These are phyloP conservation scores for Lasiurus cinereus DNA, from an alignment of 2,113 vertebrate genomes.

Conservation along the genomic window DNA sequence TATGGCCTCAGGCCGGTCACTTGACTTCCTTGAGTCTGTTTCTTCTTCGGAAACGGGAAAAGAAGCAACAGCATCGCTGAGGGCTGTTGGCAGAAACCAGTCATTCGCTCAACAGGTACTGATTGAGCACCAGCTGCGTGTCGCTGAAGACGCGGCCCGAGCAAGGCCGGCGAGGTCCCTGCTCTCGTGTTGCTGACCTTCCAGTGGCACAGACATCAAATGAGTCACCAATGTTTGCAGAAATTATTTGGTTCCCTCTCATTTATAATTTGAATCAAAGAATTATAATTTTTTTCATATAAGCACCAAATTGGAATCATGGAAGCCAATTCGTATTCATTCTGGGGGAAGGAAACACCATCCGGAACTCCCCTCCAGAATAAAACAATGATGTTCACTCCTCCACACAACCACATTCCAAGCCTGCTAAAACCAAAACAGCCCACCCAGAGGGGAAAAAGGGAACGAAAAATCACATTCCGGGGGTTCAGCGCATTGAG, in stretches of 20 bases:
- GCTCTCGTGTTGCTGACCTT: not conserved
- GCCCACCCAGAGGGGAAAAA: conserved; percentile 63
- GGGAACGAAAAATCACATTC: conserved; percentile 88
- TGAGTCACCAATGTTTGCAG: not conserved
- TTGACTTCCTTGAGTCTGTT: not conserved
- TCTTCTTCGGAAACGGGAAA: not conserved
- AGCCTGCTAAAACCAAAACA: conserved; percentile 49
- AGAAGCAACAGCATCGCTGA: not conserved
- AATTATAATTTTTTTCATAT: too few relatives aligned
- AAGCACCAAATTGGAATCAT: conserved; percentile 58
- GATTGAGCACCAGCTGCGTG: not conserved
- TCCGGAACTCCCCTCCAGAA: not conserved
- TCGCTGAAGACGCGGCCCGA: not conserved
- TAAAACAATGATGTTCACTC: too few relatives aligned
- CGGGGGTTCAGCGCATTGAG: conserved; percentile 90
- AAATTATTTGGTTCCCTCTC: not conserved
- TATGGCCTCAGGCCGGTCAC: not conserved
- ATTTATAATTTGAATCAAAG: too few relatives aligned
- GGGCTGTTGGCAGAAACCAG: not conserved
- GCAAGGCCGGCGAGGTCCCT: too few relatives aligned
- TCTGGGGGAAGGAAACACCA: not conserved
- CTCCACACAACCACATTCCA: too few relatives aligned
- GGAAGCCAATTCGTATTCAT: conserved; percentile 76
- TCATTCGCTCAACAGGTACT: not conserved
- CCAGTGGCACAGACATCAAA: not conserved